phyloP scores from a whole-genome alignment of 2,888 invertebrate species.

The Orgyia antiqua region DNA sequence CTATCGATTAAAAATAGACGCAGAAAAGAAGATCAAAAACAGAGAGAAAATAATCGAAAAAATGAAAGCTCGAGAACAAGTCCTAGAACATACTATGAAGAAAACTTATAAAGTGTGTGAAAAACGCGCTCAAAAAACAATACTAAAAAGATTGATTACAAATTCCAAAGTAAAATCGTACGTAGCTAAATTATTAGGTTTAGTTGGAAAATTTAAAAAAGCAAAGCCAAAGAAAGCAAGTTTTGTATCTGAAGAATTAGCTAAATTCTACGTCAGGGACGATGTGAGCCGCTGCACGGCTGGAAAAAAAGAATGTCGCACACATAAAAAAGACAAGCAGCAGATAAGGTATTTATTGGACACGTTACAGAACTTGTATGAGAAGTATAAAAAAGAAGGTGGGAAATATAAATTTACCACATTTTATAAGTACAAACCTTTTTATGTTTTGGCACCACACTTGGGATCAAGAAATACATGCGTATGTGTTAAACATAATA shows the following conservation, averaged over 20 bases:
- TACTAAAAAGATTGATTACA: slow-evolving; percentile 7
- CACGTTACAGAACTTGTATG: slow-evolving; percentile 7
- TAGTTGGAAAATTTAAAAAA: slow-evolving; percentile 7
- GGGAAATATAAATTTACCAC: slow-evolving; percentile 8
- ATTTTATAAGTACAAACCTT: slow-evolving; percentile 9
- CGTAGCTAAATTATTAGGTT: slow-evolving; percentile 7
- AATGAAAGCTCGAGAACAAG: too few species aligned
- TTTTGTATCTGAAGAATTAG: slow-evolving; percentile 5
- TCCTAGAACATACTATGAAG: too few species aligned
- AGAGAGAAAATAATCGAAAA: too few species aligned
- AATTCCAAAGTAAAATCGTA: slow-evolving; percentile 10
- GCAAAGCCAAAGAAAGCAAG: slow-evolving; percentile 4
- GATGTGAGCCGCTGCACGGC: slow-evolving; percentile 10
- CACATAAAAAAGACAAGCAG: slow-evolving; percentile 9
- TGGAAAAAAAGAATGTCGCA: slow-evolving; percentile 10
- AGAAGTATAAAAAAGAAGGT: slow-evolving; percentile 12
- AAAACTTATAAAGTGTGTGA: slow-evolving; percentile 8
- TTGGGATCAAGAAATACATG: slow-evolving; percentile 9
- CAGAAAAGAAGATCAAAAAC: slow-evolving; percentile 9
- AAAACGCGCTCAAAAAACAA: slow-evolving; percentile 8
- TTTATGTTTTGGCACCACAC: slow-evolving; percentile 11
- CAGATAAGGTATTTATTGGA: slow-evolving; percentile 10
- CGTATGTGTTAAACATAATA: slow-evolving; percentile 10
- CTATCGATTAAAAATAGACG: slow-evolving; percentile 6
- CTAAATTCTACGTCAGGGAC: slow-evolving; percentile 8